Base-by-base conservation (phyloP, 2,113 vertebrate genomes). In the Pampusana beccarii region DNA sequence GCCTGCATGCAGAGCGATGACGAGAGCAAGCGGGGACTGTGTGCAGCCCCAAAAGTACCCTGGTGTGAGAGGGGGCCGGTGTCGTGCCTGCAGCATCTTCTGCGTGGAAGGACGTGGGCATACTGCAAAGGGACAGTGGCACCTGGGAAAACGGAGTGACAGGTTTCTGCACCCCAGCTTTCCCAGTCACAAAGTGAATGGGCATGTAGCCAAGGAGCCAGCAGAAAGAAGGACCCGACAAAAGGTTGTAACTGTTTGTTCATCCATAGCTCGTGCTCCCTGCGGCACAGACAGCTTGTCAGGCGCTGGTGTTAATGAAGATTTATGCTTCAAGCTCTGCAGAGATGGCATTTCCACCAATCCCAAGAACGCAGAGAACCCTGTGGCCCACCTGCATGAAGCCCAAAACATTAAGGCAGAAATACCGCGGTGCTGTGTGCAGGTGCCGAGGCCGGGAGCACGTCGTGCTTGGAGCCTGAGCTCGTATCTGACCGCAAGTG, bases 261-360 rank as follows among this genome's bases (percentile, higher is more conserved):
- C 48, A 40, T 9, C 38, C 60, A 28, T 0, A 50, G 9, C 56
- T 54, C 60, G 60, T 53, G 53, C 29, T 84, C 34, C 57, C 25
- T 50, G 62, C 11, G 29, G 38, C 24, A 16, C 3, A 24, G 26
- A 40, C 24, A 67, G 31, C 58, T 44, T 50, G 11, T n/a, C 20
- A 36, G 17, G 2, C 46, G 21, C 3, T 0, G 0, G 2, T 8
- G 15, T 11, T 6, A 2, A 7, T 3, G 33, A 64, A 25, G 36
- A 73, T 26, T 50, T 42, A 23, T 24, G 21, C 15, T 80, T 74
- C 46, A 29, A 5, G 38, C 29, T 80, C 77, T 80, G 78, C 31
- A 56, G 28, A 50, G 13, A 9, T 1, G 6, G 10, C 23, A 36
- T 65, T 67, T 44, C 78, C 46, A 53, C 23, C 31, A 34, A 0